These are phyloP conservation scores for Epizoanthus stellaris DNA, from an alignment of 92 coral and sea anemone species.

Conservation along the genomic window DNA sequence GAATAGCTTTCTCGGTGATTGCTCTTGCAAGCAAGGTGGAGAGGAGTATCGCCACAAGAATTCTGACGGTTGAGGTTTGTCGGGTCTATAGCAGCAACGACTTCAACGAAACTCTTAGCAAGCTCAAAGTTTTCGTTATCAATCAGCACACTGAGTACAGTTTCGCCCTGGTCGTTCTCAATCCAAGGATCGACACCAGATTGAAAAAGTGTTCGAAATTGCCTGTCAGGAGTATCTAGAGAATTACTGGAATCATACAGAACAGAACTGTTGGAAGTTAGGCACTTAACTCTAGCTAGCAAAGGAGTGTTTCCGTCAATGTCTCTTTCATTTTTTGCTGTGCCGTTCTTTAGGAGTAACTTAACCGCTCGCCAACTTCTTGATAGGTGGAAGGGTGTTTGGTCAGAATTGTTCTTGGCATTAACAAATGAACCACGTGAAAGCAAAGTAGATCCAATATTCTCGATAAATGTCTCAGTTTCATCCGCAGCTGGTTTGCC, in stretches of 20 bases:
- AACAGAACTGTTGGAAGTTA: neutral
- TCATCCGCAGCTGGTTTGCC: neutral
- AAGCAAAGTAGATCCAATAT: neutral
- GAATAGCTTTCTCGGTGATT: neutral
- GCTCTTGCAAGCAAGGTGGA: constrained; percentile 14
- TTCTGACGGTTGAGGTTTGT: neutral
- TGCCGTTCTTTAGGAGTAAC: neutral
- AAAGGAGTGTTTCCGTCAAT: neutral
- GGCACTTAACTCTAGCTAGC: neutral
- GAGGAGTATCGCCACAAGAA: neutral
- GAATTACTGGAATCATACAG: neutral
- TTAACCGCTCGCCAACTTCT: neutral
- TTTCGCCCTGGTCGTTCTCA: neutral
- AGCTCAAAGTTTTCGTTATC: too few species aligned
- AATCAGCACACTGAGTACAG: neutral
- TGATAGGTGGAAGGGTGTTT: too few species aligned
- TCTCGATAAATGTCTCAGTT: neutral
- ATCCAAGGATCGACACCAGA: neutral
- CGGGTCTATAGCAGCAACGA: neutral
- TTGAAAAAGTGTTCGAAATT: neutral
- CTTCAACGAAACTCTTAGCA: too few species aligned
- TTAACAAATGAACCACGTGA: neutral
- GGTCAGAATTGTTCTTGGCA: neutral
- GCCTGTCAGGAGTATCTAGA: neutral
- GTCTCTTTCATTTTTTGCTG: neutral